Base-by-base conservation (phyloP, 2,797 vertebrate genomes). In the Nasua narica region DNA sequence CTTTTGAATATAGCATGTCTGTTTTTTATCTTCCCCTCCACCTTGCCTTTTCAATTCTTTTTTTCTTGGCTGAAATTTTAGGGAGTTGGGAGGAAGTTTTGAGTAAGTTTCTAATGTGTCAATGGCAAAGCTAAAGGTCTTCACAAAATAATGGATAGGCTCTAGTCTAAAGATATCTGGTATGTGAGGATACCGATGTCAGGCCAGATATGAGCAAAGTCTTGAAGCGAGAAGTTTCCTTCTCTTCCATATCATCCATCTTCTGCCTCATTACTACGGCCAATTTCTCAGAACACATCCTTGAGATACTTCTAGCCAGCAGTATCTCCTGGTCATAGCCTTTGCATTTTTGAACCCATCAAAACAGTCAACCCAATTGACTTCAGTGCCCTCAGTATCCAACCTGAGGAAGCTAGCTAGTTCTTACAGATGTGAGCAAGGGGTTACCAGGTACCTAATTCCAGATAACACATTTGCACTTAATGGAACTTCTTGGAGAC, bases 31-130 rank as follows among this genome's bases (percentile, higher is more conserved):
- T 83, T 74, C 86, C 72, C 54, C 77, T 85, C 58, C 79, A 90
- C 14, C 3, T 84, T 95, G 79, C 62, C 85, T 94, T 92, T 74
- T 62, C 94, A 90, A 7, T 56, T 35, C 69, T 90, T 91, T 92
- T 92, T 89, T 91, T 83, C 79, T 91, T 97, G 97, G 95, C 89
- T 96, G 96, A 94, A 89, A 84, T 97, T 96, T 94, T 78, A 85
- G 86, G 77, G 48, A 91, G 25, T 76, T 87, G 40, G 48, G 60
- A 95, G 72, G 79, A 94, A 97, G 88, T 94, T 89, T 52, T 96
- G 74, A 98, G 76, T 77, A 95, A 78, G 56, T 86, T 94, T 97
- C 78, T 93, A 94, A 96, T 74, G 62, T 95, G 86, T 95, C 67
- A 52, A 48, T 93, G 88, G 92, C 87, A 95, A 79, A 58, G n/a